These are phyloP conservation scores for Arvicanthis niloticus DNA, from an alignment of 2,113 vertebrate species.

Conservation along the genomic window DNA sequence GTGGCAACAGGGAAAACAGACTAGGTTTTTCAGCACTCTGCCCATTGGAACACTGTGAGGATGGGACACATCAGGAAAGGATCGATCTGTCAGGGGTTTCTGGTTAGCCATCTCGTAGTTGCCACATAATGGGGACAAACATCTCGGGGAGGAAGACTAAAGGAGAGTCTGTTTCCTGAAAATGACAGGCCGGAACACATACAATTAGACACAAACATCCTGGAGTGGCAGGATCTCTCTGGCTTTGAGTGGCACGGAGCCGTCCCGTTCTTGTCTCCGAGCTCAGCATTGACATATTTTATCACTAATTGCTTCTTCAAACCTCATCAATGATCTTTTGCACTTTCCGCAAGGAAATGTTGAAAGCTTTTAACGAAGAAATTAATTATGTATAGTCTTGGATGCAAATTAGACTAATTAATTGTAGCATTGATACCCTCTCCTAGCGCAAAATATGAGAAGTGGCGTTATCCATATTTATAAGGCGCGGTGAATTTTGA, in stretches of 20 bases:
- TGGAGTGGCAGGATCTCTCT: background rate
- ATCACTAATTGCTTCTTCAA: constrained; percentile 88
- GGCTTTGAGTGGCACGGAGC: constrained; percentile 72
- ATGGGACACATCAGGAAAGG: background rate
- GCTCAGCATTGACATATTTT: constrained; percentile 87
- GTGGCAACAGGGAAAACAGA: fast-evolving
- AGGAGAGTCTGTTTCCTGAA: constrained; percentile 25
- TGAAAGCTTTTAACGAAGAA: constrained; percentile 91
- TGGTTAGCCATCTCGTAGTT: background rate
- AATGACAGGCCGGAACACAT: constrained; percentile 33
- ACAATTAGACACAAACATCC: constrained; percentile 55
- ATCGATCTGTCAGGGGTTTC: background rate
- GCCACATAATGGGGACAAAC: background rate
- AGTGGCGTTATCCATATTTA: constrained; percentile 87
- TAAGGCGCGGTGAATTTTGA: constrained; percentile 86
- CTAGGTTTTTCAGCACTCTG: background rate
- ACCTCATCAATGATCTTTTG: constrained; percentile 88
- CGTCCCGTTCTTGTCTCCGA: constrained; percentile 60
- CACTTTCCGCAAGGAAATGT: constrained; percentile 87
- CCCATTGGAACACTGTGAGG: fast-evolving
- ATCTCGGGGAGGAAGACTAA: background rate
- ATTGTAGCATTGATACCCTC: constrained; percentile 87
- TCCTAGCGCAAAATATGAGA: constrained; percentile 76
- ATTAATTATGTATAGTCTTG: constrained; percentile 90
- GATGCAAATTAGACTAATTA: constrained; percentile 92